phyloP scores from a whole-genome alignment of 2,113 vertebrate genomes.

The Paramisgurnus dabryanus region DNA sequence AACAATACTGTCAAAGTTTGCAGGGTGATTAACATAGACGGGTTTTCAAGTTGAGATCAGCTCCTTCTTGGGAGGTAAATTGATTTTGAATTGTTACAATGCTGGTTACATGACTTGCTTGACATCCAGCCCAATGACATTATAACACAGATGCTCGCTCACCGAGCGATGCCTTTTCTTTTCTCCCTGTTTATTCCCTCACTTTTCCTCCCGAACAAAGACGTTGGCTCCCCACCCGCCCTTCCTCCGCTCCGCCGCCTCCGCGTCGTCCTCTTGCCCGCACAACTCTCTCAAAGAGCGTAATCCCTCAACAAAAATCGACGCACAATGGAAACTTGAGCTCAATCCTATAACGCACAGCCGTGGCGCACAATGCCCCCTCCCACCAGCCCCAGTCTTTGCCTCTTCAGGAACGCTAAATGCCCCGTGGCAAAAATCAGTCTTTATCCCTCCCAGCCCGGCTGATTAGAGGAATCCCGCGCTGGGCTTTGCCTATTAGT shows the following conservation, averaged over 20 bases:
- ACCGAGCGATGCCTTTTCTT: conserved; percentile 24
- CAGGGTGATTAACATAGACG: conserved; percentile 62
- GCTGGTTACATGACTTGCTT: conserved; percentile 74
- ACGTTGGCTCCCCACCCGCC: conserved; percentile 58
- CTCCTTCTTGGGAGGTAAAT: conserved; percentile 74
- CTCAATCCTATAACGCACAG: conserved; percentile 79
- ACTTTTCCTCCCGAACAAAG: conserved; percentile 68
- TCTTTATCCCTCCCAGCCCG: conserved; percentile 64
- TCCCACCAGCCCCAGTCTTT: conserved; percentile 64
- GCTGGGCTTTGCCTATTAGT: conserved; percentile 45
- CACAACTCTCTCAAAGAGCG: conserved; percentile 80
- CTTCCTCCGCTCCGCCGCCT: conserved; percentile 63
- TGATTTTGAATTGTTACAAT: conserved; percentile 78
- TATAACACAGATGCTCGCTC: conserved; percentile 29
- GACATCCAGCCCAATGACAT: conserved; percentile 66
- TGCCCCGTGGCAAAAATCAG: conserved; percentile 76
- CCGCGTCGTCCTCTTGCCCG: conserved; percentile 72
- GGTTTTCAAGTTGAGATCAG: conserved; percentile 54
- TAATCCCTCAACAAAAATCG: conserved; percentile 80
- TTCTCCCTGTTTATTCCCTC: conserved; percentile 47
- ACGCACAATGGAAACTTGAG: conserved; percentile 81
- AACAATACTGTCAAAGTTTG: neutral
- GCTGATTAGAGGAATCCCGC: conserved; percentile 54
- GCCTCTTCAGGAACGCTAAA: conserved; percentile 62
- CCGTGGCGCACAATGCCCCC: conserved; percentile 74